These are phyloP conservation scores for Gobio occitaniae DNA, from an alignment of 2,797 vertebrate genomes.

Conservation along the genomic window DNA sequence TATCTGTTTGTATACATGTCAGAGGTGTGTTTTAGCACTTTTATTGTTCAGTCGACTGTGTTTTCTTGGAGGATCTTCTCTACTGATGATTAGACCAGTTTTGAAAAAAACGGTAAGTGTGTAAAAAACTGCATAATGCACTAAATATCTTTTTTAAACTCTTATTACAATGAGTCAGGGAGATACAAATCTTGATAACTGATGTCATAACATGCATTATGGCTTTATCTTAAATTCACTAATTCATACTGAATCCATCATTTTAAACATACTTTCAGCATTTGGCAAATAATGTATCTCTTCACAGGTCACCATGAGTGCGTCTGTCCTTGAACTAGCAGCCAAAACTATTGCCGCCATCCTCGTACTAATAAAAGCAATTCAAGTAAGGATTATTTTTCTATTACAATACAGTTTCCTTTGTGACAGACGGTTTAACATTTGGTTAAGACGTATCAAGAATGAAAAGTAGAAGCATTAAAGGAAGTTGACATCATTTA, in stretches of 20 bases:
- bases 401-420: not conserved
- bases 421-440: not conserved
- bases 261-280: not conserved
- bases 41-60: slow-evolving; percentile 28
- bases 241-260: not conserved
- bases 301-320: slow-evolving; percentile 35
- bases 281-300: slow-evolving; percentile 12
- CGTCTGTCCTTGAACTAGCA: slow-evolving; percentile 23
- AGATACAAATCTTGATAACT: not conserved
- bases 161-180: not conserved
- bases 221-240: not conserved
- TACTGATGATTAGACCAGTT: slow-evolving; percentile 18
- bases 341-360: slow-evolving; percentile 40
- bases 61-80: slow-evolving; percentile 22
- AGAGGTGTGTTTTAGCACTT: slow-evolving; percentile 20
- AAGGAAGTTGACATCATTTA: not conserved
- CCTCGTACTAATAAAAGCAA: slow-evolving; percentile 31
- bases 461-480: not conserved
- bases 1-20: slow-evolving; percentile 3
- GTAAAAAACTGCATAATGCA: not conserved
- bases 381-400: slow-evolving; percentile 40
- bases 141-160: not conserved
- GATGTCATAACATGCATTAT: not conserved
- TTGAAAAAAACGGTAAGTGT: slow-evolving; percentile 13
- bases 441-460: not conserved